Base-by-base conservation (phyloP, 2,113 vertebrate genomes). In the Trachemys scripta region DNA sequence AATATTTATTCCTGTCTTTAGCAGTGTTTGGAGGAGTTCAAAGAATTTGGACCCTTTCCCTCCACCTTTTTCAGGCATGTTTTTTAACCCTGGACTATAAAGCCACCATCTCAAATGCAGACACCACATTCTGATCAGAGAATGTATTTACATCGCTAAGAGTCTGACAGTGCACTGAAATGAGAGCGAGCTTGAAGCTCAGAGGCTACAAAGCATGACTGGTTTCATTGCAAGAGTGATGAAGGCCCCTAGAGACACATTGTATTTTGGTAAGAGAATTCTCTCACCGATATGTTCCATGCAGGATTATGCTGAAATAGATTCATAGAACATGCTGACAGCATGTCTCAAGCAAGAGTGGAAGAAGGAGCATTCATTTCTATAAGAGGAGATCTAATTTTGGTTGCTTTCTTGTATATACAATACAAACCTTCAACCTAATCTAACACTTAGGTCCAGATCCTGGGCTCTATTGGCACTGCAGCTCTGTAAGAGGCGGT, bases 291-390 rank as follows among this genome's bases (percentile, higher is more conserved):
- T n/a, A 53, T 94, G 93, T 97, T 94, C 82, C 84, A 87, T 75
- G 45, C 20, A 91, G 87, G 50, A 92, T 96, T 95, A 93, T 54
- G 24, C 54, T 87, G 90, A 97, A 95, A 85, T 81, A 79, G 10
- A 83, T 86, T 75, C 91, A 81, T 5, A 91, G 59, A 94, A 96
- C 54, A 29, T 87, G 93, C 88, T 96, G 89, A 94, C 59, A 93
- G 38, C 91, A 87, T 96, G 17, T 29, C 94, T n/a, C 54, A 65
- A 88, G 50, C 42, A 93, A 51, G 85, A 95, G 27, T 45, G 31
- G 57, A 95, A 95, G 38, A 96, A 94, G 88, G 27, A 14, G 3
- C 31, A 93, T 94, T 97, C 87, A 13, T 94, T 96, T 88, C 31
- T 81, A 3, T 85, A 93, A 88, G 50, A 81, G 76, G 31, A 87